Percentiles rank a stretch among this genome's conserved stretches.
phyloP scores from a whole-genome alignment of 2,113 vertebrate species.

The Ceyx cyanopectus region DNA sequence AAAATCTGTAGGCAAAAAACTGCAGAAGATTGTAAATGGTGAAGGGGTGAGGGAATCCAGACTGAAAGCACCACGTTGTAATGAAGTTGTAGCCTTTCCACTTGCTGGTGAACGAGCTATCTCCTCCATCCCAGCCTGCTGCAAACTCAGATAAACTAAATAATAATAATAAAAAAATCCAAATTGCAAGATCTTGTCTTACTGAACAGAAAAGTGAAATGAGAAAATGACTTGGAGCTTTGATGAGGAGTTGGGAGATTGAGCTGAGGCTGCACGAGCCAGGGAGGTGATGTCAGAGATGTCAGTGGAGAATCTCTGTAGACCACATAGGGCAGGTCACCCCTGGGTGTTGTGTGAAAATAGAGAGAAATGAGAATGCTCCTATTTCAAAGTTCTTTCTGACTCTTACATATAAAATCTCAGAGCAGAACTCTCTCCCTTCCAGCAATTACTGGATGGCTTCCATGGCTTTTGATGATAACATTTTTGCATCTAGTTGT shows the following conservation, averaged over 20 bases:
- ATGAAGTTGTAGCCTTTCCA: background rate
- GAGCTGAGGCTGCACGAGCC: background rate
- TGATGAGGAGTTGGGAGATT: background rate
- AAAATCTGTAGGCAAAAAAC: background rate
- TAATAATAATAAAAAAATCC: background rate
- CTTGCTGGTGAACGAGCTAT: background rate
- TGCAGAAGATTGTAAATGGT: background rate
- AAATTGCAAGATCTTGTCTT: background rate
- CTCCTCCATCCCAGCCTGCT: conserved; percentile 4
- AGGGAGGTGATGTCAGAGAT: background rate
- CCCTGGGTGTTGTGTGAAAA: background rate
- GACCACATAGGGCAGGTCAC: background rate
- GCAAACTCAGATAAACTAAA: conserved; percentile 12
- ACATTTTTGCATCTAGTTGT: background rate
- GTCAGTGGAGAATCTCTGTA: background rate
- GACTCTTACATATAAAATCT: background rate
- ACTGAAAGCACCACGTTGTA: background rate
- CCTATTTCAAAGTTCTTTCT: background rate
- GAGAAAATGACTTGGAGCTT: conserved; percentile 1
- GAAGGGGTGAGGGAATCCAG: background rate
- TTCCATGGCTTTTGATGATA: conserved; percentile 35
- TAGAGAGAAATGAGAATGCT: background rate
- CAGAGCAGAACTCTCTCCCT: background rate
- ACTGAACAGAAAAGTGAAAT: background rate
- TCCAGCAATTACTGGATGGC: conserved; percentile 13